These are phyloP conservation scores for Brachirus orientalis DNA, from an alignment of 2,113 vertebrate species.

Conservation along the genomic window DNA sequence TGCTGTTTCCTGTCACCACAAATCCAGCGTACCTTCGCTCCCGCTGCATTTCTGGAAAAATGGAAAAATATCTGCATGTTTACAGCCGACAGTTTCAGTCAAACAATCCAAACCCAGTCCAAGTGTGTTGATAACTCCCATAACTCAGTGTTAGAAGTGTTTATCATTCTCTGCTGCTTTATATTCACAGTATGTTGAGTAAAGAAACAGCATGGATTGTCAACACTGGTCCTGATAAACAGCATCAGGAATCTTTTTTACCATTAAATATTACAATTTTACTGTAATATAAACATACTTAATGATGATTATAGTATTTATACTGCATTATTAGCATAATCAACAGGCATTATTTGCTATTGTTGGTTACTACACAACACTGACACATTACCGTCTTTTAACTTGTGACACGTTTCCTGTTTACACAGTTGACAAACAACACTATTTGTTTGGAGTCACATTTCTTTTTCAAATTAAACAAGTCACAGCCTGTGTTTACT, in stretches of 20 bases:
- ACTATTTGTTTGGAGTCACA: background rate
- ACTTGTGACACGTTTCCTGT: background rate
- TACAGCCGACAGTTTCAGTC: conserved; percentile 15
- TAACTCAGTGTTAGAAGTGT: conserved; percentile 4
- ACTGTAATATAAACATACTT: too few relatives aligned
- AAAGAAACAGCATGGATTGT: background rate
- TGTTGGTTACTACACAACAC: too few relatives aligned
- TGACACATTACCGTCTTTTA: too few relatives aligned
- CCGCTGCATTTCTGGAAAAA: background rate
- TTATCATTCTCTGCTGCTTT: conserved; percentile 18
- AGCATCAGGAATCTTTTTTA: background rate
- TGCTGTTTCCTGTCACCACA: conserved; percentile 19
- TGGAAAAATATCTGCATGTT: conserved; percentile 21
- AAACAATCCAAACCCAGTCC: conserved; percentile 16
- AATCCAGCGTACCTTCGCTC: conserved; percentile 12
- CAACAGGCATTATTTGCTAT: too few relatives aligned
- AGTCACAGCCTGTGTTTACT: background rate
- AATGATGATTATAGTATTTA: too few relatives aligned
- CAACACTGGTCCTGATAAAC: too few relatives aligned
- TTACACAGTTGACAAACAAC: background rate
- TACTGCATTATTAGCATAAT: too few relatives aligned
- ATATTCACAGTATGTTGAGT: conserved; percentile 6
- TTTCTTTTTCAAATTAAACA: background rate
- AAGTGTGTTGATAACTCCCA: conserved; percentile 36
- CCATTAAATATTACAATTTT: too few relatives aligned